These are phyloP conservation scores for Corythornis madagascariensis DNA, from an alignment of 2,113 vertebrate species.

Conservation along the genomic window DNA sequence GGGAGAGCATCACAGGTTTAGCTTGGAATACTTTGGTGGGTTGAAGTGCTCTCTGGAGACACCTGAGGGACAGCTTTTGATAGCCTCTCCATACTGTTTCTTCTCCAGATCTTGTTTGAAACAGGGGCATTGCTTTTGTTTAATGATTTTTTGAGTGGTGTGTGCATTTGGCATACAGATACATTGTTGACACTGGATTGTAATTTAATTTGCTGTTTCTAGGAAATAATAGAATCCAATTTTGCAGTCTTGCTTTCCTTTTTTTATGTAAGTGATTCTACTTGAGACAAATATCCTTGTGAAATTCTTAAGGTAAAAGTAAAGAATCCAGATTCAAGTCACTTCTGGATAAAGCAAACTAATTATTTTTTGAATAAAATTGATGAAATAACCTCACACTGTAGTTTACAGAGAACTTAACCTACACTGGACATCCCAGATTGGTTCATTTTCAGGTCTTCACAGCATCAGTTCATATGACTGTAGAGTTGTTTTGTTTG, in stretches of 20 bases:
- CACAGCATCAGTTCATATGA: background rate
- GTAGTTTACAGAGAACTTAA: background rate
- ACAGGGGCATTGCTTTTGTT: background rate
- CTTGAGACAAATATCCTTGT: background rate
- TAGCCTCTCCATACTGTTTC: background rate
- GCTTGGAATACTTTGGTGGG: background rate
- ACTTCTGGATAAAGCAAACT: background rate
- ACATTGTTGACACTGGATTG: background rate
- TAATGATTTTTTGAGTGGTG: background rate
- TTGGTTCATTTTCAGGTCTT: background rate
- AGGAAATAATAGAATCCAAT: background rate
- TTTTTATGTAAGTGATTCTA: background rate
- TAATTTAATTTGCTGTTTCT: background rate
- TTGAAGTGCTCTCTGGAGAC: background rate
- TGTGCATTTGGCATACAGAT: background rate
- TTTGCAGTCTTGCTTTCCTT: background rate
- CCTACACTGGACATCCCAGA: background rate
- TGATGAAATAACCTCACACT: background rate
- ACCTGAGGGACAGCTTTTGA: background rate
- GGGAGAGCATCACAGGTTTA: background rate
- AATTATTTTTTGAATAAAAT: background rate
- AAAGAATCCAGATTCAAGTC: background rate
- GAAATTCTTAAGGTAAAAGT: background rate
- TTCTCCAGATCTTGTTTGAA: background rate
- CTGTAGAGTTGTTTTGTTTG: background rate